Conservation (phyloP, 2,797 vertebrate species). For the Malurus leucopterus region DNA sequence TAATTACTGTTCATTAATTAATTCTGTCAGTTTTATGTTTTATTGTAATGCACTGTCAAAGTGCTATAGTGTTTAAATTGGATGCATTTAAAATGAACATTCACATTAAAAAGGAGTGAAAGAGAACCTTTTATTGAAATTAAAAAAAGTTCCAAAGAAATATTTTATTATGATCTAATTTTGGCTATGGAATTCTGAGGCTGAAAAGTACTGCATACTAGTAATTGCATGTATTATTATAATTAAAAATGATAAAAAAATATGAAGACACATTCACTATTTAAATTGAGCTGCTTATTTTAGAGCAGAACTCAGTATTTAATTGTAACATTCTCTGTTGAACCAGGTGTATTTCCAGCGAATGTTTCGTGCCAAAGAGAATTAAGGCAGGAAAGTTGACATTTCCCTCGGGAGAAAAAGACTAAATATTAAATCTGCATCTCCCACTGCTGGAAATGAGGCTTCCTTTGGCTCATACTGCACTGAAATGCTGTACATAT, state of each 20-base stretch:
- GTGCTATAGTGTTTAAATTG: constrained; percentile 47
- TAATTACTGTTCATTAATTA: constrained; percentile 65
- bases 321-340: constrained; percentile 29
- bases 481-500: background rate
- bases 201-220: constrained; percentile 3
- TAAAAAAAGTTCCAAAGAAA: constrained; percentile 50
- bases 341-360: constrained; percentile 38
- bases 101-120: constrained; percentile 50
- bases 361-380: constrained; percentile 31
- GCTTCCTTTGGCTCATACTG: background rate
- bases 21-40: constrained; percentile 55
- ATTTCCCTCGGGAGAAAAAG: background rate
- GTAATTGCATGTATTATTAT: constrained; percentile 36
- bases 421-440: constrained; percentile 9
- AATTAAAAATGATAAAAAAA: constrained; percentile 49
- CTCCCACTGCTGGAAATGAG: background rate
- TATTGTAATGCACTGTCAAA: constrained; percentile 55
- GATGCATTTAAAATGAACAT: constrained; percentile 48
- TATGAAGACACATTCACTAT: background rate
- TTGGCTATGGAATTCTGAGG: constrained; percentile 28
- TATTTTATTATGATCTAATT: constrained; percentile 55
- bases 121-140: constrained; percentile 63
- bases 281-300: constrained; percentile 42
- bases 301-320: constrained; percentile 24
- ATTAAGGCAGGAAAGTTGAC: constrained; percentile 35